Evolutionary conservation across 1,140 invertebrate species (phyloP), one percentile per base, ranked within the genome.

Genomic region (Archegozetes longisetosus): DNA sequence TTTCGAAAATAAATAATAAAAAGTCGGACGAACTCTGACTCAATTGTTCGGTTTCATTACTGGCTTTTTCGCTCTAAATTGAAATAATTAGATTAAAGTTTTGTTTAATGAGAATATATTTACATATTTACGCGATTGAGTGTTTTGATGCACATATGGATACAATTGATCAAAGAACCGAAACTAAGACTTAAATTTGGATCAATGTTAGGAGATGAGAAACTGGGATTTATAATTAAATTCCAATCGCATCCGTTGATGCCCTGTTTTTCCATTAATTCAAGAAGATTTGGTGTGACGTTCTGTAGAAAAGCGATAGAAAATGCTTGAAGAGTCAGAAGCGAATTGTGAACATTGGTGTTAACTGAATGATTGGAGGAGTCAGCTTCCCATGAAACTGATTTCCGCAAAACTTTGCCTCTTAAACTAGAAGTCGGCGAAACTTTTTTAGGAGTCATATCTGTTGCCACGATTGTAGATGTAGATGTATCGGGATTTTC

Each of bases 161-260:
- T 27, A 12, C 59, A 57, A 40, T 61, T 52, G 4, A 60, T 23
- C 22, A 61, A 49, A 47, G 60, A 61, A 3, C 60, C 60, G 40
- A 61, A 61, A 22, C 56, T 55, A 2, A 55, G 48, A 9, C 25
- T 25, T 48, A 56, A 26, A 2, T 40, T 23, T 4, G 60, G 50
- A 51, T 61, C 60, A 32, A 51, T 50, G 50, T 61, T 61, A 28
- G 60, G 60, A 20, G 32, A 3, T 1, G 48, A 52, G 55, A 61
- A 61, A 51, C 50, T 61, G 2, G 29, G 56, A 2, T 60, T 27
- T 28, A 61, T 13, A 1, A 56, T 6, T 46, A 48, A 12, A 27
- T 28, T 14, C 14, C 46, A 26, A 23, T 50, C n/a, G 2, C 3
- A 12, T 1, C 23, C 23, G 25, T 13, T 22, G 13, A 20, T 14